Evolutionary conservation across 2,888 invertebrate genomes (phyloP), one percentile per base, ranked within the genome.

Genomic region (Hydraecia micacea): DNA sequence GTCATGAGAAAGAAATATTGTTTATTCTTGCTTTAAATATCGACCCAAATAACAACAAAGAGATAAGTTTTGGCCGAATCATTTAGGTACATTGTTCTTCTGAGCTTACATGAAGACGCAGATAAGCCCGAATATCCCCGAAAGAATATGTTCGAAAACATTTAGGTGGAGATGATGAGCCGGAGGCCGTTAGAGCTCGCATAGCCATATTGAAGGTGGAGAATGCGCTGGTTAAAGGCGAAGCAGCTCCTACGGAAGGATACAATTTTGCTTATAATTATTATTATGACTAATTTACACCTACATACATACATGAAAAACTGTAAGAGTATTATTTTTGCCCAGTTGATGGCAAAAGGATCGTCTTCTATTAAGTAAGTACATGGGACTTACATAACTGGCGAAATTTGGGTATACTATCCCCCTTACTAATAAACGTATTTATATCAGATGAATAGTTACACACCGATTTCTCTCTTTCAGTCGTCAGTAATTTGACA

Each of bases 11-110:
- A 46, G 9, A 46, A 28, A 5, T 39, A 46, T 46, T 46, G 13
- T 36, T 55, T 36, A 39, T 55, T 52, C 6, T 52, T 70, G 42
- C 21, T 36, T 42, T 42, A 52, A 71, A 52, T 62, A 42, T 78
- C 25, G n/a, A 55, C 11, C 18, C 2, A 4, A 0, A 36, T 3
- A 36, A 25, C 6, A 28, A 79, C 25, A 15, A 25, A 25, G 1
- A 18, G 1, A 28, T 18, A 18, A 15, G 13, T 15, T 15, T 28
- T 28, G 9, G 5, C 32, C 6, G 13, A 28, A 60, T 60, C 1
- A n/a, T 28, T 60, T 60, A 28, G 13, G n/a, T 6, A 28, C n/a
- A 25, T 15, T 15, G 2, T 60, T 58, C 5, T 58, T 58, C n/a
- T 58, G n/a, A n/a, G 55, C 4, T n/a, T 55, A 58, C n/a, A 7